A percentile compares a stretch with the other conserved stretches of the same genome.
Conservation (phyloP, 2,797 vertebrate genomes). For the Sciurus carolinensis region DNA sequence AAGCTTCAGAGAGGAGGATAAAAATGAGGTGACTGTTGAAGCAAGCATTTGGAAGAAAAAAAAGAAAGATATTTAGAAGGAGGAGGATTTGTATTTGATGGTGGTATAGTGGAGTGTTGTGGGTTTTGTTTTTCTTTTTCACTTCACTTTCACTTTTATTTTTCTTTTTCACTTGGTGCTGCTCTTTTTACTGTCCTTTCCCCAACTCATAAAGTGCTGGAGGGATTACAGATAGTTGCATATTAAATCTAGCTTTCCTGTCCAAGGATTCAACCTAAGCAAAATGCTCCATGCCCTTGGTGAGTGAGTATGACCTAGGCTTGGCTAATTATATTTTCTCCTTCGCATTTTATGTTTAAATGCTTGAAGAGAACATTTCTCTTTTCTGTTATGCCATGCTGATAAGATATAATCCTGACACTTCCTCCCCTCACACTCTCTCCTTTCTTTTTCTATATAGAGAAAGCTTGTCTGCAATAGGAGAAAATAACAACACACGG, state of each 20-base stretch:
- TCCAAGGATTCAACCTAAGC: not conserved
- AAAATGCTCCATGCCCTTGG: not conserved
- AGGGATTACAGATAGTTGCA: not conserved
- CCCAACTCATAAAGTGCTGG: not conserved
- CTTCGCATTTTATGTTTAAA: not conserved
- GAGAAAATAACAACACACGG: not conserved
- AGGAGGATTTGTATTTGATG: not conserved
- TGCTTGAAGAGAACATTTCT: slow-evolving; percentile 1
- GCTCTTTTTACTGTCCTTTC: slow-evolving; percentile 12
- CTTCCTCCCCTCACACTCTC: not conserved
- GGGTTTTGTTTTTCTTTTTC: too few relatives aligned
- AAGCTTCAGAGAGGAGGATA: not conserved
- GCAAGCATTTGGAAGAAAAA: not conserved
- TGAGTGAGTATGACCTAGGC: not conserved
- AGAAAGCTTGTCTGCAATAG: not conserved
- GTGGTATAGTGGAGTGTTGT: not conserved
- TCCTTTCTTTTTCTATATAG: not conserved
- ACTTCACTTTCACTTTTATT: too few relatives aligned
- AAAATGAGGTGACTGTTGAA: not conserved
- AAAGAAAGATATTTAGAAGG: not conserved
- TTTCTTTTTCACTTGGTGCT: slow-evolving; percentile 1
- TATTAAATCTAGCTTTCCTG: slow-evolving; percentile 11
- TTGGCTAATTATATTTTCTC: not conserved
- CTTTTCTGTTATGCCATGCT: slow-evolving; percentile 15
- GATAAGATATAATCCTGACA: not conserved